Evolutionary conservation across 2,888 invertebrate genomes (phyloP).

Genomic region (Eupsilia transversa): DNA sequence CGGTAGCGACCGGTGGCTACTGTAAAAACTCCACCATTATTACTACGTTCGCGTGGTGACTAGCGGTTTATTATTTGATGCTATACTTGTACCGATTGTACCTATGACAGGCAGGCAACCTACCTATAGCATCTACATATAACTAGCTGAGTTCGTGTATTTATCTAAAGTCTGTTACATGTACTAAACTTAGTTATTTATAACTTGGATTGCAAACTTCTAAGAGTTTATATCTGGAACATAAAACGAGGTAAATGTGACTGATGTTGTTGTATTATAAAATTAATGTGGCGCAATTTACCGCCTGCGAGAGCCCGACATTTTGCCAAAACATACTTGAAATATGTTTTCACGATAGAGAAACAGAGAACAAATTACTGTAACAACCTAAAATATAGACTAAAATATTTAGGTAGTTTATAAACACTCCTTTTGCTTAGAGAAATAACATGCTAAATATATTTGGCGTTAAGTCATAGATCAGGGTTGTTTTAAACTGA

Average conservation of each 20-base stretch:
- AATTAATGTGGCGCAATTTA: slow-evolving; percentile 64
- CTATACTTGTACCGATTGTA: slow-evolving; percentile 71
- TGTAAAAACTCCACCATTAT: slow-evolving; percentile 78
- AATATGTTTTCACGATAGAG: slow-evolving; percentile 53
- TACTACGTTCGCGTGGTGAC: slow-evolving; percentile 74
- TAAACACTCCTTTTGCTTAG: slow-evolving; percentile 33
- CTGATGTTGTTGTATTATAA: slow-evolving; percentile 65
- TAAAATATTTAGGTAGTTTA: slow-evolving; percentile 43
- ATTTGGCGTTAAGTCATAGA: slow-evolving; percentile 32
- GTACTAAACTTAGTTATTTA: slow-evolving; percentile 55
- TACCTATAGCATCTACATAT: not conserved
- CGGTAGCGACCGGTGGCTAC: slow-evolving; percentile 78
- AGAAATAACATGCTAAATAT: slow-evolving; percentile 44
- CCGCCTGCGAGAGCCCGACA: slow-evolving; percentile 50
- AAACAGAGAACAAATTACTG: slow-evolving; percentile 60
- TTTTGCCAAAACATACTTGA: slow-evolving; percentile 62
- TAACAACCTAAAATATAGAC: slow-evolving; percentile 46
- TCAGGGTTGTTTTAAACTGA: slow-evolving; percentile 31
- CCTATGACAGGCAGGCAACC: slow-evolving; percentile 9
- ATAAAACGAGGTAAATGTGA: slow-evolving; percentile 61
- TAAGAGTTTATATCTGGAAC: slow-evolving; percentile 64
- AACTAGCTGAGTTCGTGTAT: slow-evolving; percentile 31
- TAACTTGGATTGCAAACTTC: slow-evolving; percentile 61
- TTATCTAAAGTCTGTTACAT: slow-evolving; percentile 60
- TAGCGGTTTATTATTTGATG: slow-evolving; percentile 68